Evolutionary conservation across 2,113 vertebrate species (phyloP).

Genomic region (Struthio camelus): DNA sequence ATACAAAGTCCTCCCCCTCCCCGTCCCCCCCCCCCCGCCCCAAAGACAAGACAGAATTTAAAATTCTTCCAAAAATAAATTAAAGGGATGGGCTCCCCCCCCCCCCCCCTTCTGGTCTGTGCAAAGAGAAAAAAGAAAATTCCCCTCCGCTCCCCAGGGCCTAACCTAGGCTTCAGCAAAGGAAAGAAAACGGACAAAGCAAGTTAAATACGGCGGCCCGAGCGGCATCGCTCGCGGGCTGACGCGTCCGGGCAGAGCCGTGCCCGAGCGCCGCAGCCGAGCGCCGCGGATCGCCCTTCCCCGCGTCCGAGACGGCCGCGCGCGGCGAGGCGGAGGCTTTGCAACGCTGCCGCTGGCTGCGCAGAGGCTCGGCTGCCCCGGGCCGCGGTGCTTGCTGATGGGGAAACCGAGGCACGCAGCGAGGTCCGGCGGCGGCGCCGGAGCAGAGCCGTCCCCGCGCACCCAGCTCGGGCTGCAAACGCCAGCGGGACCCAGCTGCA

Average conservation of each 20-base stretch:
- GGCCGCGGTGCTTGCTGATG: neutral
- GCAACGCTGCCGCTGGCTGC: too few relatives aligned
- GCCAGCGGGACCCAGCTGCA: neutral
- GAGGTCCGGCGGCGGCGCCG: too few relatives aligned
- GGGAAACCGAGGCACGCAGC: neutral
- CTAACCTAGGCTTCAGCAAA: conserved; percentile 6
- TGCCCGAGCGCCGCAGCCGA: too few relatives aligned
- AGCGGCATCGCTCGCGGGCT: too few relatives aligned
- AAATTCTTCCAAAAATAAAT: conserved; percentile 53
- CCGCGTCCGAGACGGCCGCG: too few relatives aligned
- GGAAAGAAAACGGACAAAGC: conserved; percentile 9
- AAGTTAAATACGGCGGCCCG: neutral
- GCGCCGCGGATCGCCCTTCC: too few relatives aligned
- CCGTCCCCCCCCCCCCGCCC: too few relatives aligned
- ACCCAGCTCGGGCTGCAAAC: neutral
- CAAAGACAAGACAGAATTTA: neutral
- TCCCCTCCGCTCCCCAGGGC: neutral
- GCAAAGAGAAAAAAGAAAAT: conserved; percentile 35
- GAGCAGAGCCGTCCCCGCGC: too few relatives aligned
- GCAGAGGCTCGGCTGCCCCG: neutral
- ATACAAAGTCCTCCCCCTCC: neutral
- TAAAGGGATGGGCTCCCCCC: neutral
- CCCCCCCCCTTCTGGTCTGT: conserved; percentile 5
- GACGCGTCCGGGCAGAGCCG: too few relatives aligned
- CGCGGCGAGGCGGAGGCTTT: too few relatives aligned